Conservation (phyloP, 1,140 invertebrate genomes). For the Arion vulgaris region DNA sequence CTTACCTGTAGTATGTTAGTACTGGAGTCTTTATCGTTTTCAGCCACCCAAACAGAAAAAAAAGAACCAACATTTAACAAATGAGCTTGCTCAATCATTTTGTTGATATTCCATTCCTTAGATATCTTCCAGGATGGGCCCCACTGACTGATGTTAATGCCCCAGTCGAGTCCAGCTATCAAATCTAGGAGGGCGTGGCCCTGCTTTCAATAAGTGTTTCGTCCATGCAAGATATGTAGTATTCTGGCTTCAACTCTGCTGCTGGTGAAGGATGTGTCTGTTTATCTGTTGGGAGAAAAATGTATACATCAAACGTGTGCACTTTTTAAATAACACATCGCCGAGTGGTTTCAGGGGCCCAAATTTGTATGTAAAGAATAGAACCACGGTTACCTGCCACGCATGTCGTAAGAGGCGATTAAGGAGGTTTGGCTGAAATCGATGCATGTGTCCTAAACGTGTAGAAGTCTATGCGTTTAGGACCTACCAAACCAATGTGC, state of each 20-base stretch:
- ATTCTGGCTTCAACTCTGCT: constrained; percentile 91
- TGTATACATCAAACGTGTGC: too few relatives aligned
- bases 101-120: constrained; percentile 83
- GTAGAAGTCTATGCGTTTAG: too few relatives aligned
- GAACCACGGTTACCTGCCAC: too few relatives aligned
- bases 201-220: constrained; percentile 87
- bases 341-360: too few relatives aligned
- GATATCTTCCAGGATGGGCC: constrained; percentile 72
- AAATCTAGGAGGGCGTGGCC: constrained; percentile 86
- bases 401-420: too few relatives aligned
- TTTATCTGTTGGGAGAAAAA: constrained; percentile 56
- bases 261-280: constrained; percentile 69
- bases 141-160: constrained; percentile 78
- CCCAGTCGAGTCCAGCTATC: constrained; percentile 79
- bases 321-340: too few relatives aligned
- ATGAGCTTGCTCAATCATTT: constrained; percentile 84
- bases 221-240: constrained; percentile 95
- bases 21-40: constrained; percentile 93
- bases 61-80: constrained; percentile 81
- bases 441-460: too few relatives aligned
- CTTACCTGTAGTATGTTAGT: constrained; percentile 88
- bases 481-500: too few relatives aligned
- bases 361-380: too few relatives aligned
- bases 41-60: constrained; percentile 91
- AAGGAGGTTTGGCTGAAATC: too few relatives aligned